Percentiles rank a stretch among this genome's conserved stretches.
Evolutionary conservation across 2,797 vertebrate species (phyloP).

Genomic region (Thalassophryne amazonica): DNA sequence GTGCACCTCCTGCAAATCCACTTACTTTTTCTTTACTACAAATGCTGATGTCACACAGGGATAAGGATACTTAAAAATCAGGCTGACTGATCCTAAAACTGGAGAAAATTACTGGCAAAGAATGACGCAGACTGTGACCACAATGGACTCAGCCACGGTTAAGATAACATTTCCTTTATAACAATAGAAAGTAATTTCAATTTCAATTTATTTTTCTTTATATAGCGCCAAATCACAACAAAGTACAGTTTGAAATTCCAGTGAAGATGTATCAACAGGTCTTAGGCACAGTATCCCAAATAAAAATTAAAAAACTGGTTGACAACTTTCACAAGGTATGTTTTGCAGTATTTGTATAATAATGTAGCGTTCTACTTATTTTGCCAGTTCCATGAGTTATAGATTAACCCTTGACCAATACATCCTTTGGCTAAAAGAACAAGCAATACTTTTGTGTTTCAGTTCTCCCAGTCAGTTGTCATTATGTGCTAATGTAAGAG

Average conservation of each 20-base stretch:
- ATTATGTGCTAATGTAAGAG: conserved; percentile 77
- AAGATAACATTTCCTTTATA: conserved; percentile 32
- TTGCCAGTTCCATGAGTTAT: conserved; percentile 9
- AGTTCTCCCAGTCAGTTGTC: conserved; percentile 35
- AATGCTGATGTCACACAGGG: no score
- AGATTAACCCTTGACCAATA: no score
- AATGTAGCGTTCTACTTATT: conserved; percentile 27
- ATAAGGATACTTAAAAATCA: background rate
- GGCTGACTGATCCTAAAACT: background rate
- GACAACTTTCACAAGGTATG: conserved; percentile 42
- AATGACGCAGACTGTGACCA: background rate
- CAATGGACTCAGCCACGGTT: conserved; percentile 8
- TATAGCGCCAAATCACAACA: no score
- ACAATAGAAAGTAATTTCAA: no score
- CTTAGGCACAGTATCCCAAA: conserved; percentile 35
- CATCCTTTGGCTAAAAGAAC: conserved; percentile 9
- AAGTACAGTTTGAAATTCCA: conserved; percentile 10
- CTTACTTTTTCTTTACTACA: no score
- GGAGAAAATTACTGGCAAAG: background rate
- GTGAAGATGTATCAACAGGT: conserved; percentile 19
- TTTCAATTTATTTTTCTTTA: no score
- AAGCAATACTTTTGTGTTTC: conserved; percentile 41
- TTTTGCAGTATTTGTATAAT: conserved; percentile 5
- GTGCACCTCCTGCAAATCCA: background rate
- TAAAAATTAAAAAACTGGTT: conserved; percentile 26